Evolutionary conservation across 2,888 invertebrate species (phyloP).

Genomic region (Trichopria drosophilae): DNA sequence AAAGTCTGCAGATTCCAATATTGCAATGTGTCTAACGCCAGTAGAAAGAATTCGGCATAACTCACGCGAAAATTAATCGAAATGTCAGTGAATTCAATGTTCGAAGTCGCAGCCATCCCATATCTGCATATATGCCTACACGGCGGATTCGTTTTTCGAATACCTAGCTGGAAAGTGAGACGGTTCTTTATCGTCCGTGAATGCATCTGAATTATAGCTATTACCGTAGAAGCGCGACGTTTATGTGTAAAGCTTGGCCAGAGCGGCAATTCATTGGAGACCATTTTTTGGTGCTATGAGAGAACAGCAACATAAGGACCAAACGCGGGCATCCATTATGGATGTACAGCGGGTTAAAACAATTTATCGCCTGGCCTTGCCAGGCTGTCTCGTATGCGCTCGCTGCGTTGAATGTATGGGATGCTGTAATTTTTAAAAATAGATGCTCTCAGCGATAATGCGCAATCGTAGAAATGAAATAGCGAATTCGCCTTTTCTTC

Average conservation of each 20-base stretch:
- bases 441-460: conserved; percentile 12
- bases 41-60: no score
- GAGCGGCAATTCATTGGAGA: not conserved
- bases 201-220: conserved; percentile 14
- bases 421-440: conserved; percentile 34
- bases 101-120: no score
- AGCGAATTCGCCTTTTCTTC: conserved; percentile 9
- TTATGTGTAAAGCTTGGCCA: not conserved
- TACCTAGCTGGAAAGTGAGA: not conserved
- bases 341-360: conserved; percentile 31
- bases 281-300: no score
- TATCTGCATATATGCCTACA: no score
- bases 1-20: no score
- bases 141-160: no score
- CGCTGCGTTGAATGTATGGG: conserved; percentile 27
- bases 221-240: not conserved
- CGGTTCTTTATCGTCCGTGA: conserved; percentile 6
- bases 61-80: no score
- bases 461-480: conserved; percentile 28
- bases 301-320: not conserved
- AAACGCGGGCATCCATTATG: no score
- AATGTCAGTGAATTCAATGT: no score
- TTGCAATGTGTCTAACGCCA: no score
- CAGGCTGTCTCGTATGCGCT: conserved; percentile 20
- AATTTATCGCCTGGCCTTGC: conserved; percentile 34